Evolutionary conservation across 1,140 invertebrate genomes (phyloP).

Genomic region (Paraescarpia echinospica): DNA sequence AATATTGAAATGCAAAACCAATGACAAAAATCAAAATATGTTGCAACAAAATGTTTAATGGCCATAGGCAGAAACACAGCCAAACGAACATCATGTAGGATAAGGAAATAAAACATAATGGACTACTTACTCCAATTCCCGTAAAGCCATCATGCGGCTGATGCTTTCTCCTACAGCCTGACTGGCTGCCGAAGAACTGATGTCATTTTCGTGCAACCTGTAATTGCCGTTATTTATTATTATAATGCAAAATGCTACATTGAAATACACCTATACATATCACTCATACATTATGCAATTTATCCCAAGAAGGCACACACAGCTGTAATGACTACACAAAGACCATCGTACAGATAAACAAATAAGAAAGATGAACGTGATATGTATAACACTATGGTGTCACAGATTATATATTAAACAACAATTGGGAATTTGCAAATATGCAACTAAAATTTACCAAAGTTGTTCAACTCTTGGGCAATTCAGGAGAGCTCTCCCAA

Average conservation of each 20-base stretch:
- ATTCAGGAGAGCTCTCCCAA: background rate
- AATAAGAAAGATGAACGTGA: too few species aligned
- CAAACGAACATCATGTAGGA: background rate
- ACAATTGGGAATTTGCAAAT: too few species aligned
- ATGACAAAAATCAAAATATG: too few species aligned
- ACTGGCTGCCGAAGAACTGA: background rate
- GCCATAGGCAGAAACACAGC: background rate
- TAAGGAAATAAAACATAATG: background rate
- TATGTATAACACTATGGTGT: too few species aligned
- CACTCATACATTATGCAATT: too few species aligned
- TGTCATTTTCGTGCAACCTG: background rate
- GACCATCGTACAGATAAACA: too few species aligned
- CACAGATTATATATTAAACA: too few species aligned
- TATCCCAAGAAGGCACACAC: too few species aligned
- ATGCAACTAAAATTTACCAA: background rate
- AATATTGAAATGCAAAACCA: too few species aligned
- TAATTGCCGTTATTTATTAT: background rate
- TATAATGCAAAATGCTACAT: background rate
- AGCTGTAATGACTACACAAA: too few species aligned
- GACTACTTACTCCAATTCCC: background rate
- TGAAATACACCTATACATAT: too few species aligned
- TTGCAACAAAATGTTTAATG: too few species aligned
- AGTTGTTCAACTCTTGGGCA: background rate
- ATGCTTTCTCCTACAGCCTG: background rate
- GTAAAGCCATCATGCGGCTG: background rate